phyloP scores from a whole-genome alignment of 2,797 vertebrate genomes.

The Numenius phaeopus region DNA sequence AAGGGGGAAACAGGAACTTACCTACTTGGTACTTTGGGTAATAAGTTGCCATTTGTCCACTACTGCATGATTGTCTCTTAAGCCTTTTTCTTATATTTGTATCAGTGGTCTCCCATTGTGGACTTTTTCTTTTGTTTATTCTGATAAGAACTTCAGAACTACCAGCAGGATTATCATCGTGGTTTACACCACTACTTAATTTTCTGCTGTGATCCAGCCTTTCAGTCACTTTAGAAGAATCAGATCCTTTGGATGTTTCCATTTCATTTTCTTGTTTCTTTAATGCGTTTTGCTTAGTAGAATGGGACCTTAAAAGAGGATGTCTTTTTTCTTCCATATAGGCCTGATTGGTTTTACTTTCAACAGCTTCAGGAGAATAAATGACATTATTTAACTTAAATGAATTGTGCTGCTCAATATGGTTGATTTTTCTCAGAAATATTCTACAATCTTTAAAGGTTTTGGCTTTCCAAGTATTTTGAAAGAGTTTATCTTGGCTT shows the following conservation, averaged over 20 bases:
- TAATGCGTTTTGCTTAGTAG: constrained; percentile 64
- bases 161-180: constrained; percentile 62
- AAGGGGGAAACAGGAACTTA: constrained; percentile 84
- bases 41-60: constrained; percentile 81
- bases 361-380: constrained; percentile 72
- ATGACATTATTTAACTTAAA: constrained; percentile 76
- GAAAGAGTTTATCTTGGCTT: constrained; percentile 71
- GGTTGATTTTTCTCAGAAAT: constrained; percentile 94
- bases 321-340: constrained; percentile 70
- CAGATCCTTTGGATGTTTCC: constrained; percentile 63
- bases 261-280: constrained; percentile 57
- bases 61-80: constrained; percentile 79
- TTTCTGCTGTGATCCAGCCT: constrained; percentile 64
- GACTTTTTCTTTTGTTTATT: constrained; percentile 82
- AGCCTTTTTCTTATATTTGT: constrained; percentile 78
- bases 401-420: constrained; percentile 84
- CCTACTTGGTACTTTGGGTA: constrained; percentile 92
- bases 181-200: constrained; percentile 58
- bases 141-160: constrained; percentile 76
- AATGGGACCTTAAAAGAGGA: constrained; percentile 78
- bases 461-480: constrained; percentile 86
- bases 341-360: constrained; percentile 56
- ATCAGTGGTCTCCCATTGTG: constrained; percentile 79
- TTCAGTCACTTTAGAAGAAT: constrained; percentile 58
- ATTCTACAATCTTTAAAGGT: constrained; percentile 94